Base-by-base conservation (phyloP, 2,888 invertebrate genomes). In the Caenorhabditis becei region DNA sequence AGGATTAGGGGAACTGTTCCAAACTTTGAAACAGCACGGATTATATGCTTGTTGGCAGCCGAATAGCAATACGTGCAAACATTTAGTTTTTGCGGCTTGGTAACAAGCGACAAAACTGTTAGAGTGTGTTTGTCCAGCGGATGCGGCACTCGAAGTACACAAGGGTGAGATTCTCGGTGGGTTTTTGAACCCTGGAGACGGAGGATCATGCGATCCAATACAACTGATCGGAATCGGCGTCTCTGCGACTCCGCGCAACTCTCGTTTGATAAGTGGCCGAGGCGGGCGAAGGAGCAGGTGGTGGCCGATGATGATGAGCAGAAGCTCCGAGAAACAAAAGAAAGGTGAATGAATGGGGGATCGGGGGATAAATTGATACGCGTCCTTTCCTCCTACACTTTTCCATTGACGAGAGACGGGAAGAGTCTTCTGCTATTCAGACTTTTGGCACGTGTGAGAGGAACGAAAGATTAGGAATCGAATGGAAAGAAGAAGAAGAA, bases 121-220 rank as follows among this genome's bases (percentile, higher is more conserved):
- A 26, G 56, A 24, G 41, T 44, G 32, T 47, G 74, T 74, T 74
- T 74, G 74, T 74, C 74, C 74, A 74, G 74, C 74, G 58, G 65
- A 74, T 58, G 47, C 16, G 28, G 28, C 71, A 51, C 70, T 62
- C 37, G 47, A 65, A 65, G 59, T 65, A 49, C 65, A 65, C 65
- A 37, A 18, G 56, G 35, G 32, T 11, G 56, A 8, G 54, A 26
- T 28, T n/a, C 3, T 8, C 7, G 14, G 11, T 3, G 26, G 51
- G 51, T 63, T 54, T 72, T 58, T 72, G 72, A 72, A 32, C 32
- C 32, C 10, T 7, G 37, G 71, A 72, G 63, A 49, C 63, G 49
- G 35, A 72, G 72, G 66, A 75, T 75, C 75, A 75, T 66, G 75
- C 41, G 75, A 75, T 75, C 67, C n/a, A n/a, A n/a, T 75, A 75